These are phyloP conservation scores for Ispidina picta DNA, from an alignment of 2,797 vertebrate species.

Conservation along the genomic window DNA sequence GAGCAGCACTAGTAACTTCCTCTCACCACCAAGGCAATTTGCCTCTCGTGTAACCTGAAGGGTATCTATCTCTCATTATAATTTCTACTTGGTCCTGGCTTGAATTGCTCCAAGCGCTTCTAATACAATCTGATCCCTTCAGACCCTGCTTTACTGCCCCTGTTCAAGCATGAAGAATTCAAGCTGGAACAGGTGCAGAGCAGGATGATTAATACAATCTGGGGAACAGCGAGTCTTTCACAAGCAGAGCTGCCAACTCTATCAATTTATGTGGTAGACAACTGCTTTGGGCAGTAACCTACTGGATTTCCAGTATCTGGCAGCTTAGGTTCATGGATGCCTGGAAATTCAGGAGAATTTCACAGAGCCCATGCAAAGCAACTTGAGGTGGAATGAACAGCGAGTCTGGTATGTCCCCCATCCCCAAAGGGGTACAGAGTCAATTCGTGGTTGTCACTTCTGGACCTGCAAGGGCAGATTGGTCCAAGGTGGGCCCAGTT, in stretches of 20 bases:
- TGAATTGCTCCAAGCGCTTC: conserved; percentile 57
- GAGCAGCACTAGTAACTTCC: conserved; percentile 8
- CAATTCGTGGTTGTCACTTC: neutral
- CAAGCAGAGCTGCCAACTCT: conserved; percentile 62
- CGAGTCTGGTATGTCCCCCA: fast-evolving
- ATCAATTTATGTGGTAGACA: conserved; percentile 73
- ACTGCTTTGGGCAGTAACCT: conserved; percentile 68
- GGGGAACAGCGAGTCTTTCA: conserved; percentile 66
- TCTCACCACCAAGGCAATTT: neutral
- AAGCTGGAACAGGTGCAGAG: conserved; percentile 70
- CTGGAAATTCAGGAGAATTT: conserved; percentile 55
- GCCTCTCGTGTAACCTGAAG: conserved; percentile 50
- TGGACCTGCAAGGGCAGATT: neutral
- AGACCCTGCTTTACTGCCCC: conserved; percentile 61
- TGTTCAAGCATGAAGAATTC: conserved; percentile 70
- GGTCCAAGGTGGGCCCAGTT: neutral
- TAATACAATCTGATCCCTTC: conserved; percentile 63
- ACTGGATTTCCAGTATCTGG: conserved; percentile 56
- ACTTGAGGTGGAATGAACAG: neutral
- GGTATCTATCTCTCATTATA: conserved; percentile 32
- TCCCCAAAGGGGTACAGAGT: neutral
- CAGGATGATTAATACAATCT: conserved; percentile 66
- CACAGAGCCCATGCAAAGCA: conserved; percentile 18
- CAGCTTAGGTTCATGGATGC: conserved; percentile 30
- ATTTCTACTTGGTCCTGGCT: conserved; percentile 18